Evolutionary conservation across 2,797 vertebrate species (phyloP).

Genomic region (Picus viridis): DNA sequence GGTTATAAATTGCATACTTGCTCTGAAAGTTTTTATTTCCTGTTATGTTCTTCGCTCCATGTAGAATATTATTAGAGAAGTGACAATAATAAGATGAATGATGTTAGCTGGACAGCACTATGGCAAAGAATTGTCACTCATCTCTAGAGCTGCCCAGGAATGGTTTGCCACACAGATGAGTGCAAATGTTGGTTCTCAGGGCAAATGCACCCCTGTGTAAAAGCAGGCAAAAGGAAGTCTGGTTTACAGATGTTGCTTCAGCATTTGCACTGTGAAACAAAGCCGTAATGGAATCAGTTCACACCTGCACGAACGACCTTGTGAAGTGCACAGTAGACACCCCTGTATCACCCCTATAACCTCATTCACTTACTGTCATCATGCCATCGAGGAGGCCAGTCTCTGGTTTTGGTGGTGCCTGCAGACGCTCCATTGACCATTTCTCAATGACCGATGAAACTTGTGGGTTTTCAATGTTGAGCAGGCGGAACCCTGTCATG

Average conservation of each 20-base stretch:
- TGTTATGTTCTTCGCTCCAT: background rate
- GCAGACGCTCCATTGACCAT: slow-evolving; percentile 96
- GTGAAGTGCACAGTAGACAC: accelerated
- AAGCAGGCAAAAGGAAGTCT: background rate
- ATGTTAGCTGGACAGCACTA: background rate
- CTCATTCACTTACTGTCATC: slow-evolving; percentile 89
- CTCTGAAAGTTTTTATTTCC: background rate
- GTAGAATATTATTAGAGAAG: background rate
- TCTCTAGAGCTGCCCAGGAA: background rate
- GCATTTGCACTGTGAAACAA: background rate
- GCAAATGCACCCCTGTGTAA: background rate
- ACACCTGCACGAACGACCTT: background rate
- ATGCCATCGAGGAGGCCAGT: slow-evolving; percentile 91
- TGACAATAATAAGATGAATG: background rate
- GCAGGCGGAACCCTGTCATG: slow-evolving; percentile 96
- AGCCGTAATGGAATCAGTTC: background rate
- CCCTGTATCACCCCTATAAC: background rate
- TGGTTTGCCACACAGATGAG: background rate
- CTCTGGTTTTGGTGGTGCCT: slow-evolving; percentile 89
- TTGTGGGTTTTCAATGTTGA: slow-evolving; percentile 88
- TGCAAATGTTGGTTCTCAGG: background rate
- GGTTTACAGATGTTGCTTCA: background rate
- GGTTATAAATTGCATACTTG: background rate
- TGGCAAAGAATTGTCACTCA: background rate
- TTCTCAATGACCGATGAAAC: slow-evolving; percentile 91